Percentiles rank a stretch among this genome's conserved stretches.
Conservation (phyloP, 2,888 invertebrate genomes). For the Thymelicus acteon region DNA sequence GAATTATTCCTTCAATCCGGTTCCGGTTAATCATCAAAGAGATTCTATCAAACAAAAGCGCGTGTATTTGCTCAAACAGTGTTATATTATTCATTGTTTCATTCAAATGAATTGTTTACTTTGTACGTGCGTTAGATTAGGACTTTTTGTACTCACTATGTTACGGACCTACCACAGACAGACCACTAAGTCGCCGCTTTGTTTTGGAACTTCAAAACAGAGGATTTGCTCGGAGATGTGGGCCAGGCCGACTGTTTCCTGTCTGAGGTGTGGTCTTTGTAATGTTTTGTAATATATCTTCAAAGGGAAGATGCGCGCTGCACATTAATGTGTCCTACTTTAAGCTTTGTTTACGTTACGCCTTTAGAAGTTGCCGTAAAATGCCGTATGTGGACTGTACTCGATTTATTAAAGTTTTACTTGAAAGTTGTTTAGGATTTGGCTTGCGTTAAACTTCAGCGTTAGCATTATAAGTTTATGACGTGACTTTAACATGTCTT, state of each 20-base stretch:
- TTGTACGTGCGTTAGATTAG: neutral
- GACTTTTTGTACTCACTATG: neutral
- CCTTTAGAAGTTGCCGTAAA: constrained; percentile 15
- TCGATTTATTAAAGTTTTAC: neutral
- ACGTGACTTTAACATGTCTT: too few species aligned
- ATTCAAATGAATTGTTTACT: constrained; percentile 11
- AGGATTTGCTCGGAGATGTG: constrained; percentile 30
- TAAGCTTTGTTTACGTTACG: constrained; percentile 26
- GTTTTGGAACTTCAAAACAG: constrained; percentile 32
- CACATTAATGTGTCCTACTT: constrained; percentile 32
- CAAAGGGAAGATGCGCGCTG: constrained; percentile 28
- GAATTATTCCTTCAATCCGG: too few species aligned
- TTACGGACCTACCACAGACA: constrained; percentile 36
- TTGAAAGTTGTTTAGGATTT: neutral
- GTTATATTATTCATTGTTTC: neutral
- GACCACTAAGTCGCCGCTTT: constrained; percentile 15
- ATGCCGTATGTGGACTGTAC: neutral
- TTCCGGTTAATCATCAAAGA: too few species aligned
- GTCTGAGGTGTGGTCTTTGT: constrained; percentile 34
- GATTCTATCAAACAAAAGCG: too few species aligned
- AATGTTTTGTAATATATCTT: constrained; percentile 17
- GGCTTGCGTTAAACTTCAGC: neutral
- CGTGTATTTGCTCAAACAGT: neutral
- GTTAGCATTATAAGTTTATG: neutral
- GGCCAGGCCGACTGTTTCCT: constrained; percentile 29